Conservation (phyloP, 2,888 invertebrate genomes). For the Neocrepidodera transversa region DNA sequence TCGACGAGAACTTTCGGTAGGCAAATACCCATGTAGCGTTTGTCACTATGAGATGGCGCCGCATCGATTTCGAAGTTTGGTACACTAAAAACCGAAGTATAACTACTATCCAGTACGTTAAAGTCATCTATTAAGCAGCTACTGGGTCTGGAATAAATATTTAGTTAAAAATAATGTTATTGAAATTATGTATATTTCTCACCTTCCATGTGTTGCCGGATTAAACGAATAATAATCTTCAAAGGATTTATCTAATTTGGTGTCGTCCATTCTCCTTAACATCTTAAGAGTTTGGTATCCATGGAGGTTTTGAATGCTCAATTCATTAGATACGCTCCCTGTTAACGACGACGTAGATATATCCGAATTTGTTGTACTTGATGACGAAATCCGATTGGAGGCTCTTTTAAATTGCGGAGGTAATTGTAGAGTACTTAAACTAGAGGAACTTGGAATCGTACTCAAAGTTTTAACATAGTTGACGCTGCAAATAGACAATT, state of each 20-base stretch:
- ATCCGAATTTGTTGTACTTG: slow-evolving; percentile 66
- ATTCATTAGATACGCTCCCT: slow-evolving; percentile 63
- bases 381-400: slow-evolving; percentile 64
- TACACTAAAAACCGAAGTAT: slow-evolving; percentile 53
- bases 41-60: slow-evolving; percentile 43
- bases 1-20: slow-evolving; percentile 72
- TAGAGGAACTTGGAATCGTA: slow-evolving; percentile 87
- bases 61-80: slow-evolving; percentile 52
- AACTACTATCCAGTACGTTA: slow-evolving; percentile 43
- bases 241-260: slow-evolving; percentile 40
- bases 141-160: slow-evolving; percentile 30
- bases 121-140: slow-evolving; percentile 41
- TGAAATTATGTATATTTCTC: slow-evolving; percentile 21
- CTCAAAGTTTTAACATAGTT: slow-evolving; percentile 77
- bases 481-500: slow-evolving; percentile 72
- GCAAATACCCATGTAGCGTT: slow-evolving; percentile 76
- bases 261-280: slow-evolving; percentile 60
- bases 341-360: slow-evolving; percentile 62
- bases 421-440: slow-evolving; percentile 62
- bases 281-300: slow-evolving; percentile 78
- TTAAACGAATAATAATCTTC: slow-evolving; percentile 43
- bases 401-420: slow-evolving; percentile 57
- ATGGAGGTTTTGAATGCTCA: slow-evolving; percentile 77
- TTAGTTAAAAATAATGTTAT: slow-evolving; percentile 1
- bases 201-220: slow-evolving; percentile 41